Base-by-base conservation (phyloP, 2,113 vertebrate species). In the Neomonachus schauinslandi region DNA sequence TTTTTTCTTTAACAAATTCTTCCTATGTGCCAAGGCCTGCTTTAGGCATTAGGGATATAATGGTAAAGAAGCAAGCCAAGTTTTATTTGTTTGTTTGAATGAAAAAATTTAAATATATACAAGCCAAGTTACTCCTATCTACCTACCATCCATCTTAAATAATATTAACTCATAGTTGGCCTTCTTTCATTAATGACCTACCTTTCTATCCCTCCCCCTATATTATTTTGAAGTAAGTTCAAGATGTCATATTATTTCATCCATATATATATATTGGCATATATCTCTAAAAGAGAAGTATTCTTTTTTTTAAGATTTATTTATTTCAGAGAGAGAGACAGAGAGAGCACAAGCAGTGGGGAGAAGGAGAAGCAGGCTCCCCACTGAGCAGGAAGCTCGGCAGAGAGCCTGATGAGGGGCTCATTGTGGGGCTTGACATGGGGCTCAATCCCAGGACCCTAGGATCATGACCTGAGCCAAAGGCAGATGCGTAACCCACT, bases 241-340 rank as follows among this genome's bases (percentile, higher is more conserved):
- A 95, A 76, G 57, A 61, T 42, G 33, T 76, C 24, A 80, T 14
- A 61, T 83, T 90, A 90, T 91, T 96, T 87, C 86, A 91, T 49
- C 65, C 51, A 77, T 87, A 90, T 76, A 46, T 46, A 49, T 11
- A 49, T 74, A 46, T 81, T 92, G 26, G 33, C 21, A 80, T 59
- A 18, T 93, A 79, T 63, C 31, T 80, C 10, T 79, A 85, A 93
- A 87, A 91, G 42, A 74, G 59, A 65, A 65, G 13, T 31, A 65
- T 65, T 63, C 61, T 63, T 63, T 63, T 63, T 65, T 65, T 14
- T 14, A 65, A 65, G 28, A 65, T 65, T 65, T 65, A 65, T 65
- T 65, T 65, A 65, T 31, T 65, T 65, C 26, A 22, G 61, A 31
- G 12, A 63, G 61, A 61, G 24, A 63, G 61, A 28, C 5, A 63